A percentile compares a stretch with the other conserved stretches of the same genome.
Evolutionary conservation across 2,797 vertebrate species (phyloP).

Genomic region (Acanthurus lineatus): DNA sequence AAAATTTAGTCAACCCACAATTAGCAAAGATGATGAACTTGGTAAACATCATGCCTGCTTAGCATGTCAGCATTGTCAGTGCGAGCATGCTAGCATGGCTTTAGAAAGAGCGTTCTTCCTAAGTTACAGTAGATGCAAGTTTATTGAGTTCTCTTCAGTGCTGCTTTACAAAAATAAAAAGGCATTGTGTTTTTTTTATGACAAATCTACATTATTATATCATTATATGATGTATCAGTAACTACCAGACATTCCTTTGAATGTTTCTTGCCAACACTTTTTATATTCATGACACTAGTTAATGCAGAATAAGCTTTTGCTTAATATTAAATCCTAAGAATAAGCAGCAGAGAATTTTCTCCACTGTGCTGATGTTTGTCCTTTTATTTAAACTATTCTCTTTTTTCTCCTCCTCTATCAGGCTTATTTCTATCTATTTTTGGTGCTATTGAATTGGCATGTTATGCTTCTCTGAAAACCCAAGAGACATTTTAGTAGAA

Average conservation of each 20-base stretch:
- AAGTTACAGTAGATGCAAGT: not conserved
- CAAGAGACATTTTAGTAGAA: not conserved
- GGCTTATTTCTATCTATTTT: not conserved
- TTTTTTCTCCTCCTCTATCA: not conserved
- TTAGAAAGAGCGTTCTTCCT: not conserved
- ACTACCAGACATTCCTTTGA: not conserved
- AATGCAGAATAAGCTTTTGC: constrained; percentile 3
- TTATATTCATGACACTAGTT: constrained; percentile 15
- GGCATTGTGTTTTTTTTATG: not conserved
- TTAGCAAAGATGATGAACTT: not conserved
- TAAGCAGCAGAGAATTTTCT: not conserved
- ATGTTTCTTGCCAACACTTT: constrained; percentile 2
- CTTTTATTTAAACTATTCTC: not conserved
- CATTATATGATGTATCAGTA: not conserved
- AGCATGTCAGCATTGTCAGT: not conserved
- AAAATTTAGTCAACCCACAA: not conserved
- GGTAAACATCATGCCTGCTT: not conserved
- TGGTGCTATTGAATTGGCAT: not conserved
- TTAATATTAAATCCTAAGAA: constrained; percentile 6
- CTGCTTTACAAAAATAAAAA: not conserved
- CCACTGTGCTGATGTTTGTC: not conserved
- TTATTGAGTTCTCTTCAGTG: not conserved
- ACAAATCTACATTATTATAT: constrained; percentile 1
- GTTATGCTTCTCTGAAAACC: not conserved
- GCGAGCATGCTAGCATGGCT: not conserved